Base-by-base conservation (phyloP, 2,888 invertebrate genomes). In the Pammene fasciana region DNA sequence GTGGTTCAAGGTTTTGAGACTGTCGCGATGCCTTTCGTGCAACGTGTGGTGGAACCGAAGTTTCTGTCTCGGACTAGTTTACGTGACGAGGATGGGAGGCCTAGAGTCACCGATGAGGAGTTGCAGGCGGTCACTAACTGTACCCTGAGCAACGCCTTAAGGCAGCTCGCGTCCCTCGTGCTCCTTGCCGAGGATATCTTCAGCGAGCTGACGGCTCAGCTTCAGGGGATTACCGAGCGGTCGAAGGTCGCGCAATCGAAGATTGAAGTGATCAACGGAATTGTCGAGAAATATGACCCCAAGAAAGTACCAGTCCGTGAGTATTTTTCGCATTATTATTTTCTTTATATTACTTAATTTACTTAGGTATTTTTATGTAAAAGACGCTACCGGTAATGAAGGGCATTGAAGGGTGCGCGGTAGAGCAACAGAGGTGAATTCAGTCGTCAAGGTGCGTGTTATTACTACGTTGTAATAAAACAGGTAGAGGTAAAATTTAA, bases 241-340 rank as follows among this genome's bases (percentile, higher is more conserved):
- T 95, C 97, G 71, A 95, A 95, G 71, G 89, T 89, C 61, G 94
- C 97, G 68, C 95, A 95, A 84, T 89, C 90, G 68, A 95, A 95
- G 85, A 94, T 98, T 78, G 93, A 93, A 77, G 92, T 90, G 78
- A 94, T 97, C 78, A 95, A 96, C 83, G 94, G 94, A 77, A 94
- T 94, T 80, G 95, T 97, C 79, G 94, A 94, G 80, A 93, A 93
- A 74, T 96, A 95, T 90, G 97, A 98, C 89, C 97, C 98, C 72
- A 97, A 97, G 94, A 96, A 95, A 90, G 96, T 97, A 86, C 95
- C 97, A 95, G 97, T 98, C 94, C 97, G 98, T 98, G 94, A 98
- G 98, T 98, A 93, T 65, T 73, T 65, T 8, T 59, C 62, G 65
- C 74, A 72, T 71, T 18, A 48, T 45, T 72, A 45, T 72, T 64